Percentiles rank a stretch among this genome's conserved stretches.
These are phyloP conservation scores for Plagiodera versicolora DNA, from an alignment of 2,888 invertebrate genomes.

Conservation along the genomic window DNA sequence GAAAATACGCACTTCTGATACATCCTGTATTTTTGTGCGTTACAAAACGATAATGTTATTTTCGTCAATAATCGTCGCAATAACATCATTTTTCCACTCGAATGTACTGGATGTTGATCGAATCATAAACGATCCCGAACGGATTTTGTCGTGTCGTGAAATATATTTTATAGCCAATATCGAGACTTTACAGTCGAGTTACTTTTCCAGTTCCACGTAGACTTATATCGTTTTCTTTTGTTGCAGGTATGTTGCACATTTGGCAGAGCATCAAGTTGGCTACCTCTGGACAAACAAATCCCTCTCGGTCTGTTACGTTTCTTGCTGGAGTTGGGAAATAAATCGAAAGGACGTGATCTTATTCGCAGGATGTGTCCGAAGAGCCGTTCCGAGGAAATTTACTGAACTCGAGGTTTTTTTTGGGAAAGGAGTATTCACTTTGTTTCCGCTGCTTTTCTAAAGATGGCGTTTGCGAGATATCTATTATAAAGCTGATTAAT, in stretches of 20 bases:
- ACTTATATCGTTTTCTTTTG: slow-evolving; percentile 36
- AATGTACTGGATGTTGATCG: slow-evolving; percentile 9
- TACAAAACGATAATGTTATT: not conserved
- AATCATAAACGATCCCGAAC: slow-evolving; percentile 27
- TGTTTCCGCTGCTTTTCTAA: too few relatives aligned
- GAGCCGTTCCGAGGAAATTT: too few relatives aligned
- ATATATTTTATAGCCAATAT: slow-evolving; percentile 40
- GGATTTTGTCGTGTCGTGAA: slow-evolving; percentile 33
- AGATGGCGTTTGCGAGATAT: too few relatives aligned
- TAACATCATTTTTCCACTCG: not conserved
- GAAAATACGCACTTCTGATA: too few relatives aligned
- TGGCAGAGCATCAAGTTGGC: slow-evolving; percentile 4
- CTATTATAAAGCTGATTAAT: too few relatives aligned
- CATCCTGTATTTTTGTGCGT: too few relatives aligned
- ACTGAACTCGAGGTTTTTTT: too few relatives aligned
- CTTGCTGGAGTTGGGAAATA: too few relatives aligned
- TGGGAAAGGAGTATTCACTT: too few relatives aligned
- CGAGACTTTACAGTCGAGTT: slow-evolving; percentile 37
- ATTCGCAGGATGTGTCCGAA: too few relatives aligned
- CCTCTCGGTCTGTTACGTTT: slow-evolving; percentile 5
- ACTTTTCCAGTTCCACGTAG: slow-evolving; percentile 26
- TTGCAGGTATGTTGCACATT: slow-evolving; percentile 34
- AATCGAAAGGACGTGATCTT: too few relatives aligned
- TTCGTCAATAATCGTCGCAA: too few relatives aligned
- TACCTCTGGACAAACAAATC: not conserved